Conservation (phyloP, 92 coral and sea anemone species). For the Parazoanthus swiftii region DNA sequence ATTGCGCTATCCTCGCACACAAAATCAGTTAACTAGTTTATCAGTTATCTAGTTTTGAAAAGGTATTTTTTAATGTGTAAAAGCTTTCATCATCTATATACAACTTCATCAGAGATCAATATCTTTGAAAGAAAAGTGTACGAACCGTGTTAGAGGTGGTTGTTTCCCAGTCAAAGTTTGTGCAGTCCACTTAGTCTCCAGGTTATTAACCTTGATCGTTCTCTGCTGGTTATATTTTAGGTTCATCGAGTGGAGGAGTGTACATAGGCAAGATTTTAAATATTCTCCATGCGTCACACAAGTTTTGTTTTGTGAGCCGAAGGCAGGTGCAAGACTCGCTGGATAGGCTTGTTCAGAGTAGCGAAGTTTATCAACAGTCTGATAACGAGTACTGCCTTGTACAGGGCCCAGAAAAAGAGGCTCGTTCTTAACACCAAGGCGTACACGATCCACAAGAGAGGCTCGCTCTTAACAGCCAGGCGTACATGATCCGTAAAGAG, state of each 20-base stretch:
- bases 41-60: too few species aligned
- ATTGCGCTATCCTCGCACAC: too few species aligned
- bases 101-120: too few species aligned
- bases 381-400: constrained; percentile 78
- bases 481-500: background rate
- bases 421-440: background rate
- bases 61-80: too few species aligned
- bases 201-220: background rate
- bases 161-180: too few species aligned
- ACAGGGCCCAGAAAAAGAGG: background rate
- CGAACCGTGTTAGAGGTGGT: too few species aligned
- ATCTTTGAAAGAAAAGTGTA: too few species aligned
- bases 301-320: constrained; percentile 55
- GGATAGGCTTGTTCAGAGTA: constrained; percentile 58
- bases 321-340: constrained; percentile 57
- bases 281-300: constrained; percentile 65
- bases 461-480: background rate
- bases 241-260: constrained; percentile 41
- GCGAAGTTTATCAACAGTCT: constrained; percentile 74
- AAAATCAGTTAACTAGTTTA: too few species aligned
- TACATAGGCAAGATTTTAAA: constrained; percentile 57
- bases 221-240: constrained; percentile 12
- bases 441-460: background rate
- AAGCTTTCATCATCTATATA: too few species aligned
- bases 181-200: too few species aligned